phyloP scores from a whole-genome alignment of 2,113 vertebrate species.

The Progne subis region DNA sequence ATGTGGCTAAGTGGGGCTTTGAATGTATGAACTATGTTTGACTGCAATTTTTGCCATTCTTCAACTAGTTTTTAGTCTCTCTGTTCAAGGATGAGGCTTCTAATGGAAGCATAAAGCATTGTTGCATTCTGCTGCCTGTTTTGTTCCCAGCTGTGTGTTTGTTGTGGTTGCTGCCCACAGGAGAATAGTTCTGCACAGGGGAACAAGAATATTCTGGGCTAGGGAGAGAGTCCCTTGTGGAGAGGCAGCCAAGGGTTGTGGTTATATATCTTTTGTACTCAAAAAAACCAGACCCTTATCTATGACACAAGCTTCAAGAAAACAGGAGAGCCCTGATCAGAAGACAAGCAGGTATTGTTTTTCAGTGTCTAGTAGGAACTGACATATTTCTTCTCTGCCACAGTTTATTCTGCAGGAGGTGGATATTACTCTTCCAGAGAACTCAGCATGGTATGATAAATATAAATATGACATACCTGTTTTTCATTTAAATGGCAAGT shows the following conservation, averaged over 20 bases:
- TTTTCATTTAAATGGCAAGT: constrained; percentile 86
- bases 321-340: background rate
- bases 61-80: background rate
- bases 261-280: background rate
- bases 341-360: background rate
- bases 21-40: background rate
- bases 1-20: background rate
- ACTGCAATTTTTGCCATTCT: background rate
- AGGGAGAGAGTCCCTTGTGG: background rate
- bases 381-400: background rate
- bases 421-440: constrained; percentile 84
- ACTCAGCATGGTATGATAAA: constrained; percentile 79
- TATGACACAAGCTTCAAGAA: background rate
- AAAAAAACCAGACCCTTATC: background rate
- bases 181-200: background rate
- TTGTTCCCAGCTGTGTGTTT: background rate
- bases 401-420: constrained; percentile 87
- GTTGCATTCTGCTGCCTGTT: background rate
- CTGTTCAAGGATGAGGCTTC: background rate
- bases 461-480: constrained; percentile 88
- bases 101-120: background rate
- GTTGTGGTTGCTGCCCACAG: background rate
- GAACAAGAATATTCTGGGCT: background rate
- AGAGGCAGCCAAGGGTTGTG: background rate
- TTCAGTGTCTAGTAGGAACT: background rate